Conservation (phyloP, 2,113 vertebrate species). For the Apus apus region DNA sequence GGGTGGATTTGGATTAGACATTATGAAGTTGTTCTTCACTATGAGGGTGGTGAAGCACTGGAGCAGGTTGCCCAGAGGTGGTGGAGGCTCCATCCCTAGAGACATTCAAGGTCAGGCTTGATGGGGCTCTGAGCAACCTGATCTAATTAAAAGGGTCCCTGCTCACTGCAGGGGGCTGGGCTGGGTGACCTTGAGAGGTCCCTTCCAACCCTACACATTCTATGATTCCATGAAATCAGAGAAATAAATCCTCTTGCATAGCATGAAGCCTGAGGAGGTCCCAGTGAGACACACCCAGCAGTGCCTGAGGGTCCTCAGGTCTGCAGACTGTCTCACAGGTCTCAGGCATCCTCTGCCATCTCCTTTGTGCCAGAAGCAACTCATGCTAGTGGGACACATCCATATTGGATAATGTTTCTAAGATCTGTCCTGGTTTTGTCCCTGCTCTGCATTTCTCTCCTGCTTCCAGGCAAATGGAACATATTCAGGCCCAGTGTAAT, state of each 20-base stretch:
- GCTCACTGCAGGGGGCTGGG: too few species aligned
- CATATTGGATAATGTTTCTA: not conserved
- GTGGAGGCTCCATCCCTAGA: too few species aligned
- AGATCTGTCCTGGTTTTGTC: not conserved
- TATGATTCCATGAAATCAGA: not conserved
- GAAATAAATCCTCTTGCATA: not conserved
- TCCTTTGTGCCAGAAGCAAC: not conserved
- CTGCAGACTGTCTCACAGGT: not conserved
- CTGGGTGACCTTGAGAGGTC: too few species aligned
- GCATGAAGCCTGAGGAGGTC: not conserved
- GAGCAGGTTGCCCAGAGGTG: too few species aligned
- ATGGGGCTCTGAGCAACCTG: too few species aligned
- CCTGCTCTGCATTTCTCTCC: not conserved
- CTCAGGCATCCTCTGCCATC: not conserved
- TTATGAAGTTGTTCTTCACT: too few species aligned
- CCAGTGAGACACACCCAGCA: fast-evolving
- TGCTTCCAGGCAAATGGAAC: not conserved
- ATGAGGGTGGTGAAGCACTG: too few species aligned
- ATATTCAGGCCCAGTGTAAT: not conserved
- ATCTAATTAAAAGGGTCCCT: too few species aligned
- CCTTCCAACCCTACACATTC: too few species aligned
- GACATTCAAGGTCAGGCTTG: too few species aligned
- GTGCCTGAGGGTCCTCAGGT: not conserved
- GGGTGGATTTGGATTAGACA: too few species aligned
- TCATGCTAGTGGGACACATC: fast-evolving